Evolutionary conservation across 2,113 vertebrate genomes (phyloP).

Genomic region (Chelonoidis abingdonii): DNA sequence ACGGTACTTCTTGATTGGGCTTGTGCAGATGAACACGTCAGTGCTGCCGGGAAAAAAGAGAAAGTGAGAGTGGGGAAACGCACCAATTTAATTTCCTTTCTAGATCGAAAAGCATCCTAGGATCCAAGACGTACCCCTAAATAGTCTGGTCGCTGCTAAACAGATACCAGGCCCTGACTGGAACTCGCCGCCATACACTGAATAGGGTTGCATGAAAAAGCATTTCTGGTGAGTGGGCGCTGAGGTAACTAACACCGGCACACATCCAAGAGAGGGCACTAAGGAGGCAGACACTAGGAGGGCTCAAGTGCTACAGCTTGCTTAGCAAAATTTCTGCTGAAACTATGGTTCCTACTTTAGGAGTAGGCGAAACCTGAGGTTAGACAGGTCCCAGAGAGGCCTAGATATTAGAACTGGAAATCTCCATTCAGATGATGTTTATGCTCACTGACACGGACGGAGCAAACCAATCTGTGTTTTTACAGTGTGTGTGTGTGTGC

Average conservation of each 20-base stretch:
- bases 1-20: slow-evolving; percentile 90
- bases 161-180: neutral
- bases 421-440: neutral
- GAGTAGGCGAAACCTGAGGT: neutral
- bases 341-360: neutral
- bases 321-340: neutral
- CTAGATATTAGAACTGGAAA: neutral
- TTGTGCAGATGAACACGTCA: slow-evolving; percentile 97
- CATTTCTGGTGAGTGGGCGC: neutral
- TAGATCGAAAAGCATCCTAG: neutral
- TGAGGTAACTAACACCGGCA: neutral
- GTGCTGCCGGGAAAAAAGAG: slow-evolving; percentile 82
- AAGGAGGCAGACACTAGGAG: neutral
- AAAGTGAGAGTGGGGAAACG: neutral
- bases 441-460: neutral
- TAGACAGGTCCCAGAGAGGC: neutral
- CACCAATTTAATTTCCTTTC: neutral
- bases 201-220: neutral
- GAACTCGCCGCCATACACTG: neutral
- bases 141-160: neutral
- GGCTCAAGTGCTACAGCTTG: neutral
- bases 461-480: neutral
- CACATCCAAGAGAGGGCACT: neutral
- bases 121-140: neutral
- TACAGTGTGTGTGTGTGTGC: neutral